Base-by-base conservation (phyloP, 2,888 invertebrate species). In the Megamerina dolium region DNA sequence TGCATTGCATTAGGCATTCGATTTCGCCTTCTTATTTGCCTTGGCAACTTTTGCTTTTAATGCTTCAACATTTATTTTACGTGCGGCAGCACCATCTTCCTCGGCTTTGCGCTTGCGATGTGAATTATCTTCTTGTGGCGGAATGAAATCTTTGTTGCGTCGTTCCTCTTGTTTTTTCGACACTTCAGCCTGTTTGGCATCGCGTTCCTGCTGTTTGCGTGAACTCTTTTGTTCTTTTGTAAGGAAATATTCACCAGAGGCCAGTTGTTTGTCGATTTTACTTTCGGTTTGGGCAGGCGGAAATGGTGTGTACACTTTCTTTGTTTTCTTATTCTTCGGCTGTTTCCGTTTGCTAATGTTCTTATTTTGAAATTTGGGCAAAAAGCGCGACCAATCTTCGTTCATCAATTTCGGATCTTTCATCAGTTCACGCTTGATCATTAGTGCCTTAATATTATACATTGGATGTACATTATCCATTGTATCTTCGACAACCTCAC, bases 401-500 rank as follows among this genome's bases (percentile, higher is more conserved):
- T 90, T 83, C 66, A 85, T 87, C 41, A 99, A 68, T 60, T 83
- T 84, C 0, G 94, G 88, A 75, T 99, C 92, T 73, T 94, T 95
- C 59, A 87, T 85, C 43, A 99, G 72, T 72, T 99, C 96, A 55
- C 85, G 78, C 68, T 97, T 97, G 38, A 99, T 95, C 96, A 99
- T 97, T 38, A 99, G 72, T 3, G 91, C 87, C 75, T 96, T 90
- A 2, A 99, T 94, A 62, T 95, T 96, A 65, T 96, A 97, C 68
- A 99, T 92, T 2, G 99, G 99, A 75, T 99, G 99, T 42, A 99
- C 81, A 70, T 99, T 99, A 64, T 90, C 91, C 96, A 99, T 96
- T 1, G 95, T 95, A 58, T 99, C 97, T 63, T 87, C 85, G 2
- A 91, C 89, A 59, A 99, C 89, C 56, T 87, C 82, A 43, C 95